Base-by-base conservation (phyloP, 2,113 vertebrate genomes). In the Miniopterus natalensis region DNA sequence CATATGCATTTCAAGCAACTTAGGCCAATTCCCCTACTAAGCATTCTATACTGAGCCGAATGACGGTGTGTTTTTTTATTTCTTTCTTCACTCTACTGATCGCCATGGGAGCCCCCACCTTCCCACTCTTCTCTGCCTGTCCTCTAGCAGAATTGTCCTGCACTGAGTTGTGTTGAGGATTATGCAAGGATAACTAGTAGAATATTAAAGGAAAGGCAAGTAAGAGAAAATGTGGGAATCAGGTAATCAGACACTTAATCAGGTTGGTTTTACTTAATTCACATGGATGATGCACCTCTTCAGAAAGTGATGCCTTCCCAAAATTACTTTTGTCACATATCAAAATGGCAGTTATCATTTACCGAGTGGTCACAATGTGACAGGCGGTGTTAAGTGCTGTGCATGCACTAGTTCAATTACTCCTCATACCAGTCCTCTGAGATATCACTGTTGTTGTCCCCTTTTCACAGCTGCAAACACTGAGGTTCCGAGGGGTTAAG, bases 151-250 rank as follows among this genome's bases (percentile, higher is more conserved):
- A 87, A 40, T 27, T 63, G 21, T 49, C n/a, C 27, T 40, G 40
- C n/a, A 25, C 29, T 71, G 31, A 45, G 9, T n/a, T 93, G 21
- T 61, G 40, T 87, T 78, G 45, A 84, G 42, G 70, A 84, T 40
- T 2, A 84, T 27, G 5, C 51, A 77, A 17, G 36, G 71, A 55
- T 71, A 42, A 18, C 51, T 10, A 15, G 47, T 20, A 55, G 79
- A 89, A 83, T 75, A 93, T 42, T 21, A 70, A 92, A 95, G 18
- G 63, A 83, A 89, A 84, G 18, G 13, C 21, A 79, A 74, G 31
- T 10, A 63, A 65, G 18, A 31, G 12, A 20, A 90, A 75, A 97
- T 40, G 40, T 55, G 61, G 45, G 75, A 93, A 71, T 75, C 1
- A 0, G 47, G 18, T 36, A 4, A 61, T 73, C 5, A 18, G 17